These are phyloP conservation scores for Platichthys flesus DNA, from an alignment of 2,113 vertebrate species.

Conservation along the genomic window DNA sequence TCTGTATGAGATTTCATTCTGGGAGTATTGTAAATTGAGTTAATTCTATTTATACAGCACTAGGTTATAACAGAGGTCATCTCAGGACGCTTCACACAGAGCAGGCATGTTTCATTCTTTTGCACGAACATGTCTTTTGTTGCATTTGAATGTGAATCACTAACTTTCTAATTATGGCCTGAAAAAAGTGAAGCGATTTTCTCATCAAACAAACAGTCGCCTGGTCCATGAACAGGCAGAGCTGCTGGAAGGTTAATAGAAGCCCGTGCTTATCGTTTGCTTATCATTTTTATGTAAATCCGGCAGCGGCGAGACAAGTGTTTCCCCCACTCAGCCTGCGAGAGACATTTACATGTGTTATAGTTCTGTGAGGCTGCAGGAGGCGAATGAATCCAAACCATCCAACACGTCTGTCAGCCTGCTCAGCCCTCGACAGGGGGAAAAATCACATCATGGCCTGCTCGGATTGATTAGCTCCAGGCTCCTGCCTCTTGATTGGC, in stretches of 20 bases:
- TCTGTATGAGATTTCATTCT: too few relatives aligned
- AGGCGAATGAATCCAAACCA: constrained; percentile 55
- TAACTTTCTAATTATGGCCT: not conserved
- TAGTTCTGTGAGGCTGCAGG: constrained; percentile 61
- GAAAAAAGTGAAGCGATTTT: not conserved
- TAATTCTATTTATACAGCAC: not conserved
- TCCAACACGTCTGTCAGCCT: constrained; percentile 53
- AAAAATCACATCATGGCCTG: constrained; percentile 61
- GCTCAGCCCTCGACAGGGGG: constrained; percentile 44
- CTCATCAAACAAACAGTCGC: constrained; percentile 29
- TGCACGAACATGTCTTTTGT: not conserved
- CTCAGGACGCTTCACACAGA: not conserved
- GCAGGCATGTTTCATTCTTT: not conserved
- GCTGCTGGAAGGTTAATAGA: constrained; percentile 44
- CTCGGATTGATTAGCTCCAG: constrained; percentile 75
- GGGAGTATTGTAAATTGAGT: too few relatives aligned
- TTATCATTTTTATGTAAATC: constrained; percentile 57
- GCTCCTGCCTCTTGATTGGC: constrained; percentile 69
- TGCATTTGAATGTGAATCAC: not conserved
- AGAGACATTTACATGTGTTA: constrained; percentile 65
- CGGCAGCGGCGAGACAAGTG: constrained; percentile 3
- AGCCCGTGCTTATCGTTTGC: constrained; percentile 41
- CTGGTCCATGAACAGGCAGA: constrained; percentile 19
- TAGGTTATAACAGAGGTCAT: not conserved
- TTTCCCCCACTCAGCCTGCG: constrained; percentile 34